Conservation (phyloP, 2,797 vertebrate species). For the Chloroceryle inda region DNA sequence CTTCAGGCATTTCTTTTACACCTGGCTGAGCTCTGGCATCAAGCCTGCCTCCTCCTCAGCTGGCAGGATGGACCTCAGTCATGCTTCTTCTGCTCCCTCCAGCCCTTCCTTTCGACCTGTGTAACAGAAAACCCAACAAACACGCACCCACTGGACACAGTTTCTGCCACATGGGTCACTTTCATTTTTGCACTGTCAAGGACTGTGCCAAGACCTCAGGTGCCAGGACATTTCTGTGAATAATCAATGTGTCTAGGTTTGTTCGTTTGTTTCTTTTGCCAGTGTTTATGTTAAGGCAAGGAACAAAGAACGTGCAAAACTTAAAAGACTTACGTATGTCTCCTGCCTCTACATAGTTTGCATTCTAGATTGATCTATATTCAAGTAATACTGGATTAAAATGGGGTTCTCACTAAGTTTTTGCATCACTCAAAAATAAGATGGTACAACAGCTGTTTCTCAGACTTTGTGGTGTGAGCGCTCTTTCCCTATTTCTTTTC, state of each 20-base stretch:
- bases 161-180: background rate
- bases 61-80: background rate
- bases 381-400: background rate
- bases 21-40: background rate
- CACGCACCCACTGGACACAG: background rate
- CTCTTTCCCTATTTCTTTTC: background rate
- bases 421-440: background rate
- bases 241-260: accelerated
- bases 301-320: background rate
- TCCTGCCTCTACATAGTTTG: background rate
- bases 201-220: background rate
- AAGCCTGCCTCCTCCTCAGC: background rate
- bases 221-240: background rate
- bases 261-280: background rate
- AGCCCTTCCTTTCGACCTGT: background rate
- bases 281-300: background rate
- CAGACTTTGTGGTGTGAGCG: background rate
- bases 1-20: background rate
- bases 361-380: background rate
- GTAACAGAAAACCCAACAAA: background rate
- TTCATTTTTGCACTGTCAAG: background rate
- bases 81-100: background rate
- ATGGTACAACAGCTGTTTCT: background rate
- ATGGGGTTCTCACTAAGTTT: background rate
- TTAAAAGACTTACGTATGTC: background rate